Evolutionary conservation across 2,888 invertebrate species (phyloP), one percentile per base, ranked within the genome.

Genomic region (Sesia apiformis): DNA sequence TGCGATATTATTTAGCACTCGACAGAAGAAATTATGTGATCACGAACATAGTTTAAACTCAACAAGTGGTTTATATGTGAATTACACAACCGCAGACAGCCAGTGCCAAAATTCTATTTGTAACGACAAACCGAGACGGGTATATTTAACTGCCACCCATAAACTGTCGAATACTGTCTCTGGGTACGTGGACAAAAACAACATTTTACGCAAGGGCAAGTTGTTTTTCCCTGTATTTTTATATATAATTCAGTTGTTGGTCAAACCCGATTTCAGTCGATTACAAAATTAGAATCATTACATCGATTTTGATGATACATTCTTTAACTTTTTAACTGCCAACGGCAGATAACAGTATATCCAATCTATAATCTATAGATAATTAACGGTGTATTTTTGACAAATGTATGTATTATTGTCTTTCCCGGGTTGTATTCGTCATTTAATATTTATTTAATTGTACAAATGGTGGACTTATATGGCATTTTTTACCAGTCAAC

Each of bases 91-190:
- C 77, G 72, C 79, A 79, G 81, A 84, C 80, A 83, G 81, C 74
- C 80, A 84, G 88, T 89, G 88, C 89, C 89, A 89, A 89, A 88
- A 84, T 85, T 88, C 86, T 88, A 89, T 89, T 88, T 86, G 84
- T 81, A 76, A 84, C 84, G 80, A 86, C 87, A 86, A 85, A 87
- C 81, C 80, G 85, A 84, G 81, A 81, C 86, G 77, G 80, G 84
- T 88, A 87, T 87, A 88, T 88, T 88, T 88, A 89, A 89, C 87
- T 83, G 76, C 78, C 81, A 78, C 80, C 87, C 85, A 89, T 89
- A 89, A 89, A 88, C 85, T 84, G 84, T 81, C 76, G 75, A 84
- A 86, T 81, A 78, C 75, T 77, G 74, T 77, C 74, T 76, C 72
- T 73, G 72, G 80, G 78, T 78, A 76, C 71, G 50, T 38, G 38